Evolutionary conservation across 1,140 invertebrate species (phyloP).

Genomic region (Lepidurus arcticus): DNA sequence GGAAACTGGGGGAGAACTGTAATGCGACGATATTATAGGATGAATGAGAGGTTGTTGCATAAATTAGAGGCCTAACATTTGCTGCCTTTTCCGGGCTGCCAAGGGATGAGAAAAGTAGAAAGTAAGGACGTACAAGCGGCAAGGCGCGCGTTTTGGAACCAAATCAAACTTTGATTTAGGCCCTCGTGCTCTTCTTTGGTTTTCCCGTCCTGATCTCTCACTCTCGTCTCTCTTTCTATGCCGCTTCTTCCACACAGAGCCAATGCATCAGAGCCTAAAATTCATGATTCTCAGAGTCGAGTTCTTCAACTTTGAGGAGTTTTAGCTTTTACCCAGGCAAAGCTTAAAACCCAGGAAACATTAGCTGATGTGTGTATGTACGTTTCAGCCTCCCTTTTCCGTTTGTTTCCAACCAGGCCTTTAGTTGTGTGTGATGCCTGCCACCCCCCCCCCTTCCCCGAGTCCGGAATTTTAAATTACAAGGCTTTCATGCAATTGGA

Average conservation of each 20-base stretch:
- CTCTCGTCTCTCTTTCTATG: too few species aligned
- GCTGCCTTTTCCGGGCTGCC: not conserved
- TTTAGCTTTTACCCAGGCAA: constrained; percentile 14
- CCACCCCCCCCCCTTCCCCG: not conserved
- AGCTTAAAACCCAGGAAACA: not conserved
- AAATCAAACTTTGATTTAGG: constrained; percentile 10
- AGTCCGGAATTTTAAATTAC: constrained; percentile 5
- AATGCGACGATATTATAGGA: constrained; percentile 2
- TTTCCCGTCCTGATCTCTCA: not conserved
- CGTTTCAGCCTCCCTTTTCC: not conserved
- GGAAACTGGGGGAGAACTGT: not conserved
- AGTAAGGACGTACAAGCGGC: not conserved
- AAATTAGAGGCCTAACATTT: constrained; percentile 19
- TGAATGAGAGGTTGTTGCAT: constrained; percentile 4
- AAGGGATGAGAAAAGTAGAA: constrained; percentile 2
- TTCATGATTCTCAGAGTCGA: constrained; percentile 18
- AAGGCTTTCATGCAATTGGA: constrained; percentile 3
- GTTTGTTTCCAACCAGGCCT: not conserved
- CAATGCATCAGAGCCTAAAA: not conserved
- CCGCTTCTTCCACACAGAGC: not conserved
- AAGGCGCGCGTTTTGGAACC: not conserved
- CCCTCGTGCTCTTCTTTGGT: not conserved
- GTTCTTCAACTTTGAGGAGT: not conserved
- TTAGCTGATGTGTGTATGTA: constrained; percentile 13
- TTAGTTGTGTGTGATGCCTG: not conserved